Conservation (phyloP, 2,797 vertebrate genomes). For the Falco columbarius region DNA sequence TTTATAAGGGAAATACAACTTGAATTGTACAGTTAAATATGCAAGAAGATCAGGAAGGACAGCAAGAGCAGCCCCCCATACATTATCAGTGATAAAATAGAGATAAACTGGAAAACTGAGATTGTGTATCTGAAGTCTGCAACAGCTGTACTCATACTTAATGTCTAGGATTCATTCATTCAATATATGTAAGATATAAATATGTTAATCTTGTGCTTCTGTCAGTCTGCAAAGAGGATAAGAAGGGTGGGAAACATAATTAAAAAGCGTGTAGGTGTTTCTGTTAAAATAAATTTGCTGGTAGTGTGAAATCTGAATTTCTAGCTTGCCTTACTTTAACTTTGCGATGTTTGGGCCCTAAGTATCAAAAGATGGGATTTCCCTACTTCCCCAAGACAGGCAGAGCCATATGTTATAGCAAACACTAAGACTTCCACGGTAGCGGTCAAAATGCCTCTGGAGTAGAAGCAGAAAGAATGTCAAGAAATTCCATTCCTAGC, state of each 20-base stretch:
- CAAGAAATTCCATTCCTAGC: neutral
- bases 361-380: conserved; percentile 15
- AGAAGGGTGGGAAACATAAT: conserved; percentile 54
- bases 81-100: neutral
- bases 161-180: conserved; percentile 65
- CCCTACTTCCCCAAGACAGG: neutral
- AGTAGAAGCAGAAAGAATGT: neutral
- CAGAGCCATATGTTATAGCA: neutral
- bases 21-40: conserved; percentile 56
- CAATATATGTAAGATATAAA: conserved; percentile 55
- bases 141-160: conserved; percentile 39
- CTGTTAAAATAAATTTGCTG: conserved; percentile 18
- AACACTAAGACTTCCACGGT: neutral
- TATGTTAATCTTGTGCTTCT: conserved; percentile 58
- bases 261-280: conserved; percentile 55
- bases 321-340: conserved; percentile 28
- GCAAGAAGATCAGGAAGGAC: conserved; percentile 44
- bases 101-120: conserved; percentile 50
- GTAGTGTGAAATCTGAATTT: conserved; percentile 51
- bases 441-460: neutral
- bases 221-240: conserved; percentile 42
- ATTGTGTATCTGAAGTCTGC: conserved; percentile 20
- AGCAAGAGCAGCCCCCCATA: neutral
- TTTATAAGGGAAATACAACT: conserved; percentile 71
- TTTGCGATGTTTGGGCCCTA: neutral